These are phyloP conservation scores for Dastarcus helophoroides DNA, from an alignment of 2,888 invertebrate species.

Conservation along the genomic window DNA sequence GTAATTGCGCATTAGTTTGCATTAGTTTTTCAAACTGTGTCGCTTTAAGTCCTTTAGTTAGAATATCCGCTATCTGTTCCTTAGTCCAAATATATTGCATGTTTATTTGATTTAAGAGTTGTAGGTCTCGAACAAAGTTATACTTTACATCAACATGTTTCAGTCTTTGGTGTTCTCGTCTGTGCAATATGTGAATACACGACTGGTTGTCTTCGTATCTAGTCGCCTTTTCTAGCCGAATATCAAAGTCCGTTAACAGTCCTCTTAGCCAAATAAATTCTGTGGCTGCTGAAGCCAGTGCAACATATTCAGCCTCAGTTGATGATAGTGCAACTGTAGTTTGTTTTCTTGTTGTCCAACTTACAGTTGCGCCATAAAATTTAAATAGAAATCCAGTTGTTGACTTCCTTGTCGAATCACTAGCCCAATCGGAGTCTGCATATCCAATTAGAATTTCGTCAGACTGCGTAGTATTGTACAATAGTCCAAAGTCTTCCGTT, in stretches of 20 bases:
- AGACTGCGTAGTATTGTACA: too few species aligned
- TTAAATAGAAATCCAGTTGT: slow-evolving; percentile 22
- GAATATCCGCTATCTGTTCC: too few species aligned
- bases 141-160: slow-evolving; percentile 11
- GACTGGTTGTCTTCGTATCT: slow-evolving; percentile 8
- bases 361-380: slow-evolving; percentile 18
- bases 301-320: slow-evolving; percentile 26
- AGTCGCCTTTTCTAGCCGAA: neutral
- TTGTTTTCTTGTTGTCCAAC: slow-evolving; percentile 25
- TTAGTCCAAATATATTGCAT: too few species aligned
- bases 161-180: slow-evolving; percentile 10
- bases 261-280: slow-evolving; percentile 18
- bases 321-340: slow-evolving; percentile 22
- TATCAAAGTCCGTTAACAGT: slow-evolving; percentile 5
- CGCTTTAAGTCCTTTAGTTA: too few species aligned
- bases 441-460: too few species aligned
- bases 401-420: slow-evolving; percentile 18
- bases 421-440: slow-evolving; percentile 15
- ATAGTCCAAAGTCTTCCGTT: slow-evolving; percentile 10
- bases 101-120: too few species aligned
- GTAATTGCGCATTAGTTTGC: too few species aligned
- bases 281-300: slow-evolving; percentile 17
- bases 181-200: slow-evolving; percentile 8
- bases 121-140: too few species aligned
- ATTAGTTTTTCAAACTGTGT: too few species aligned